These are phyloP conservation scores for Myioborus melanocephalus DNA, from an alignment of 2,797 vertebrate species.

Conservation along the genomic window DNA sequence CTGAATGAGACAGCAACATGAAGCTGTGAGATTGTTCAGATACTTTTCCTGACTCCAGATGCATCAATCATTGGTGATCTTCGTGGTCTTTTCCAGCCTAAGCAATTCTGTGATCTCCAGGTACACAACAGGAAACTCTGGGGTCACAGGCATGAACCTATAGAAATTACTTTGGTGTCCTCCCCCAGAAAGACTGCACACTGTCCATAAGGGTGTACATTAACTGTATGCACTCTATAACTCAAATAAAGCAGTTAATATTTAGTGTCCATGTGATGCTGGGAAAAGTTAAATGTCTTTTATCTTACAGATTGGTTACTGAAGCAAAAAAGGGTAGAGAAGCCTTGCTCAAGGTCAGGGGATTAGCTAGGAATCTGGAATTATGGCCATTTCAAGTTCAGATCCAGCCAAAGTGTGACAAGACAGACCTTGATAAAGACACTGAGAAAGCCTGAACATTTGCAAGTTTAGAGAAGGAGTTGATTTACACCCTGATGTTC, in stretches of 20 bases:
- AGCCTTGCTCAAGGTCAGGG: not conserved
- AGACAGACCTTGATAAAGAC: not conserved
- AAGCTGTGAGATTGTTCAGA: not conserved
- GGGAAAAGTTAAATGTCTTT: not conserved
- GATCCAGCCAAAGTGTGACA: not conserved
- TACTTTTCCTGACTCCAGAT: not conserved
- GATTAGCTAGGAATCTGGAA: not conserved
- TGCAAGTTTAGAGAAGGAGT: not conserved
- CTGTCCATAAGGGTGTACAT: not conserved
- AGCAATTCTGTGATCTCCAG: not conserved
- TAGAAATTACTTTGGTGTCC: not conserved
- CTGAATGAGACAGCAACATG: not conserved
- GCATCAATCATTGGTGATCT: not conserved
- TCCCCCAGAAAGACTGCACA: not conserved
- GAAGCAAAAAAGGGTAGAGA: not conserved
- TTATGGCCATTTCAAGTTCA: not conserved
- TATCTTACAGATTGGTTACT: not conserved
- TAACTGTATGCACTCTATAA: constrained; percentile 5
- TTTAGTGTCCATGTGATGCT: not conserved
- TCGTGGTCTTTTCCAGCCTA: not conserved
- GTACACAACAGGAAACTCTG: not conserved
- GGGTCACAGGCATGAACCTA: not conserved
- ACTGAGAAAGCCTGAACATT: not conserved
- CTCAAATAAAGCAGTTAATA: constrained; percentile 41
- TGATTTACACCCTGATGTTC: not conserved